These are phyloP conservation scores for Neoniphon sammara DNA, from an alignment of 2,797 vertebrate species.

Conservation along the genomic window DNA sequence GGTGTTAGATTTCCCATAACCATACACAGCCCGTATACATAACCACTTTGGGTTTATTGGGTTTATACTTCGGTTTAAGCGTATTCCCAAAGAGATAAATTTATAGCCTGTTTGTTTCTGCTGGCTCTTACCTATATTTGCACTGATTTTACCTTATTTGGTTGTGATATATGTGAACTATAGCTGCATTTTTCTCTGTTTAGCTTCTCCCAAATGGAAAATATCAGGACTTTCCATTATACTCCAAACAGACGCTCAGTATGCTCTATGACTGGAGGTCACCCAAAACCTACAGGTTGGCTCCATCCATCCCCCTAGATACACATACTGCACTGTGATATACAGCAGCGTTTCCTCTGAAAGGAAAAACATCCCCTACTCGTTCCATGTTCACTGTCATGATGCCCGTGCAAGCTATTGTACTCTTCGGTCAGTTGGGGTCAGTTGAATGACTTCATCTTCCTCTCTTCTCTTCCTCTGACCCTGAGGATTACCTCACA, in stretches of 20 bases:
- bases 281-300: conserved; percentile 35
- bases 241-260: conserved; percentile 45
- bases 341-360: conserved; percentile 32
- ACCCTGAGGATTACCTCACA: conserved; percentile 43
- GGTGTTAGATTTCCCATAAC: too few relatives aligned
- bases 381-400: conserved; percentile 19
- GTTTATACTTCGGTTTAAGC: too few relatives aligned
- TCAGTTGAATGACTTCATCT: conserved; percentile 5
- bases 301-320: conserved; percentile 16
- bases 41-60: too few relatives aligned
- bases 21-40: too few relatives aligned
- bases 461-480: background rate
- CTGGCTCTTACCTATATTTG: conserved; percentile 17
- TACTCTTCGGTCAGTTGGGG: conserved; percentile 12
- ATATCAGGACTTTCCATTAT: conserved; percentile 49
- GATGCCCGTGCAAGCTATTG: conserved; percentile 20
- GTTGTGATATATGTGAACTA: conserved; percentile 29
- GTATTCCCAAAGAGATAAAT: too few relatives aligned
- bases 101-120: conserved; percentile 14
- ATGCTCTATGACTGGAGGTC: conserved; percentile 30
- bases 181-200: conserved; percentile 27
- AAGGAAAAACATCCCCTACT: conserved; percentile 28
- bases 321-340: conserved; percentile 21
- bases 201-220: conserved; percentile 53
- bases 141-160: conserved; percentile 37